Evolutionary conservation across 2,888 invertebrate genomes (phyloP).

Genomic region (Ophioninae sp.): DNA sequence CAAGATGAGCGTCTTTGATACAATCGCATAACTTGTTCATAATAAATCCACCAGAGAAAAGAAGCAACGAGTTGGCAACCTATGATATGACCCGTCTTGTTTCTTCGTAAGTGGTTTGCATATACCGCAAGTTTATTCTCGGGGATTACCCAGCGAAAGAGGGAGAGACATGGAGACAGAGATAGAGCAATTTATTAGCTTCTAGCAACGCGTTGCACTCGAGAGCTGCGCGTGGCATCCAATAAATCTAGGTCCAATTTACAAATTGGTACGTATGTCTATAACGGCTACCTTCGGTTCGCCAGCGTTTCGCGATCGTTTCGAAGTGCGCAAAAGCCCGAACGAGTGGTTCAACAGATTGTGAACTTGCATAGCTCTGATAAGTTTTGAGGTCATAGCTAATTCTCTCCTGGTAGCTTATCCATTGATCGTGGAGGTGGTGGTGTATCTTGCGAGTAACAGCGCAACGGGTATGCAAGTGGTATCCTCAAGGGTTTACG

Average conservation of each 20-base stretch:
- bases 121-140: slow-evolving; percentile 49
- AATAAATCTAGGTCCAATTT: slow-evolving; percentile 54
- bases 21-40: slow-evolving; percentile 31
- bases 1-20: slow-evolving; percentile 27
- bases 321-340: slow-evolving; percentile 18
- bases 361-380: slow-evolving; percentile 23
- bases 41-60: slow-evolving; percentile 32
- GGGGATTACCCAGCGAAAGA: slow-evolving; percentile 37
- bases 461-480: neutral
- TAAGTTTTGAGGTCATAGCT: slow-evolving; percentile 53
- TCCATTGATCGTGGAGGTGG: slow-evolving; percentile 26
- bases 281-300: slow-evolving; percentile 44
- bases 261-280: slow-evolving; percentile 54
- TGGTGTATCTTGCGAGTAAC: slow-evolving; percentile 24
- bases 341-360: neutral
- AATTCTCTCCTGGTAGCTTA: slow-evolving; percentile 31
- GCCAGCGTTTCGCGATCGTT: slow-evolving; percentile 14
- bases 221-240: slow-evolving; percentile 11
- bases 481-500: neutral
- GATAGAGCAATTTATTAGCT: slow-evolving; percentile 35
- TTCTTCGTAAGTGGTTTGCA: slow-evolving; percentile 39
- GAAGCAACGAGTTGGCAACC: slow-evolving; percentile 36
- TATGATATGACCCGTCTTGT: slow-evolving; percentile 45
- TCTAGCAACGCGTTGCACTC: slow-evolving; percentile 35
- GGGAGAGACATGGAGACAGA: slow-evolving; percentile 10